Evolutionary conservation across 1,140 invertebrate species (phyloP), one percentile per base, ranked within the genome.

Genomic region (Heliconius congener): DNA sequence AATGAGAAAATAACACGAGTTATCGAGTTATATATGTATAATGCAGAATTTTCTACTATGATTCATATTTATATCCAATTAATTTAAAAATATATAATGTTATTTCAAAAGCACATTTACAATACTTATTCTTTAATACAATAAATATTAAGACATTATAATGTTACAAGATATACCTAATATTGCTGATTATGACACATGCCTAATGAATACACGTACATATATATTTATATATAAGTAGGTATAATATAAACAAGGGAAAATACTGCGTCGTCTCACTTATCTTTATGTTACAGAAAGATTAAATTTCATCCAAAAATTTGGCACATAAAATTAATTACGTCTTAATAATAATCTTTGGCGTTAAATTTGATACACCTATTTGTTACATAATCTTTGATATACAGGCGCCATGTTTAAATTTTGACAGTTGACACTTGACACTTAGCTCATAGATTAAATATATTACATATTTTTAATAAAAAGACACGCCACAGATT

Each of bases 301-400:
- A 73, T 81, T 77, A 81, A 81, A 81, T 77, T 89, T 92, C 86
- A 87, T 85, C 89, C 87, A 86, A 90, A 86, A 81, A 88, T 83
- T 93, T 93, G 92, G 92, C 92, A 93, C 92, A 87, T 90, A 90
- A 82, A 73, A 81, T 84, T 85, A 87, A 78, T 74, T 77, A 74
- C 73, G 23, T 77, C 74, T 82, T 77, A 85, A 75, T 84, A 81
- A 74, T 84, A 81, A 74, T 84, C 82, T 86, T 91, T 91, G 90
- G 86, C 86, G 82, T 85, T 83, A 73, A 73, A 78, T 81, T 75
- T 60, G 78, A 71, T 80, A 77, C 42, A 78, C 13, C 60, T 66
- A 66, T 30, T 27, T 66, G 11, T 66, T 66, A 30, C 60, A 30
- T 16, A 66, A 66, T 66, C 27, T 66, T 27, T 66, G 27, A 66